Conservation (phyloP, 2,113 vertebrate species). For the Amblyornis subalaris region DNA sequence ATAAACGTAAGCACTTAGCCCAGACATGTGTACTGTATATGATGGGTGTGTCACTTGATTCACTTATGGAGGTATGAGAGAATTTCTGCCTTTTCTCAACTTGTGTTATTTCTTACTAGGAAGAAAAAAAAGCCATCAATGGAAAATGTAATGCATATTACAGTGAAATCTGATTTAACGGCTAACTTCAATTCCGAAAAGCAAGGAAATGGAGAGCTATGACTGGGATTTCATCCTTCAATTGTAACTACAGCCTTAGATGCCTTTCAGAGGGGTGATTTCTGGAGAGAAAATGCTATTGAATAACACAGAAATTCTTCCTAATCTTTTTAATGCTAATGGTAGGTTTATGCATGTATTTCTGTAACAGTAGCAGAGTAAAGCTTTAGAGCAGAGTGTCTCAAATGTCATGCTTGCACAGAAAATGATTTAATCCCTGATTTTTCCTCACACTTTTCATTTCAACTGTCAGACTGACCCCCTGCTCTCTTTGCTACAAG, state of each 20-base stretch:
- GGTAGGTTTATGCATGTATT: neutral
- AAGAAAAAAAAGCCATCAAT: neutral
- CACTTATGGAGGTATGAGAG: neutral
- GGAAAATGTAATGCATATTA: neutral
- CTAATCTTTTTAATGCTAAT: neutral
- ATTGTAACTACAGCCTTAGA: neutral
- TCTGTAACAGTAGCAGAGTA: neutral
- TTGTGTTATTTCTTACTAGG: neutral
- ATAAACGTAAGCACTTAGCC: neutral
- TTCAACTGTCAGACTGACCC: neutral
- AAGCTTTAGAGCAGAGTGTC: neutral
- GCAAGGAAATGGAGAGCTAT: neutral
- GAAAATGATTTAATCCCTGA: neutral
- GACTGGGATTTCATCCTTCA: neutral
- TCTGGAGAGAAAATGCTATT: neutral
- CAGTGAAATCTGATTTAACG: conserved; percentile 22
- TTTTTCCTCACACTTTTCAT: neutral
- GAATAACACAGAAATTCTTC: neutral
- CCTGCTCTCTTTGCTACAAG: neutral
- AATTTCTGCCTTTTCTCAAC: neutral
- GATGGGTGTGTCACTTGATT: neutral
- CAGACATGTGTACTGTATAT: fast-evolving
- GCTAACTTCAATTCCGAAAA: neutral
- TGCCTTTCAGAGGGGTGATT: neutral
- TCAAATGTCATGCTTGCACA: neutral